Conservation (phyloP, 2,797 vertebrate species). For the Acanthurus lineatus region DNA sequence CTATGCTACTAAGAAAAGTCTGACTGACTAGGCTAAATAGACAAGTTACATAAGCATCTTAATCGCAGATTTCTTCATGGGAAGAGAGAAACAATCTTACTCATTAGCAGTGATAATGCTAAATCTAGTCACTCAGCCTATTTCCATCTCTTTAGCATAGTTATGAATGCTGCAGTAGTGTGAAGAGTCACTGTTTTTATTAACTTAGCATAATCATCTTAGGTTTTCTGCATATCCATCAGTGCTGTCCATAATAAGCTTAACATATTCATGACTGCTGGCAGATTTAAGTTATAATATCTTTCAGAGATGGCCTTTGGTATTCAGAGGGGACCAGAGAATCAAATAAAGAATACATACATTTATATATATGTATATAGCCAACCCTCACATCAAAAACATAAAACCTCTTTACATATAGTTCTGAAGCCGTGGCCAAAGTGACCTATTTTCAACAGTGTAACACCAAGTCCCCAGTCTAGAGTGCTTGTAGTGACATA, state of each 20-base stretch:
- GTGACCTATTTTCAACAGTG: constrained; percentile 68
- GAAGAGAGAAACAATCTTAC: background rate
- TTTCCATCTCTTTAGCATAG: constrained; percentile 17
- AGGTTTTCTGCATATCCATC: constrained; percentile 44
- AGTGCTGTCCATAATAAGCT: constrained; percentile 65
- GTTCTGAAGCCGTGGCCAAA: constrained; percentile 43
- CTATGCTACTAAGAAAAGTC: constrained; percentile 10
- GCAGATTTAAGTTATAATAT: constrained; percentile 51
- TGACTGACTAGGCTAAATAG: background rate
- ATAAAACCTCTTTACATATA: constrained; percentile 33
- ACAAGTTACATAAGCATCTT: constrained; percentile 7
- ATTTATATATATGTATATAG: constrained; percentile 15
- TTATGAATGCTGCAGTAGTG: constrained; percentile 10
- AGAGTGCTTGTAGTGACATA: constrained; percentile 57
- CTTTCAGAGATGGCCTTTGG: constrained; percentile 39
- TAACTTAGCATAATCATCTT: constrained; percentile 63
- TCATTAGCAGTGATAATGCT: background rate
- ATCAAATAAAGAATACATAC: constrained; percentile 40
- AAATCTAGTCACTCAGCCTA: constrained; percentile 3
- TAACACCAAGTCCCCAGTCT: constrained; percentile 44
- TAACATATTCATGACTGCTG: constrained; percentile 69
- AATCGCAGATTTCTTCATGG: background rate
- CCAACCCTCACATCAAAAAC: background rate
- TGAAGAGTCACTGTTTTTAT: constrained; percentile 49
- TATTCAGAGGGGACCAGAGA: constrained; percentile 26